Evolutionary conservation across 2,888 invertebrate genomes (phyloP), one percentile per base, ranked within the genome.

Genomic region (Lithophane semibrunnea): DNA sequence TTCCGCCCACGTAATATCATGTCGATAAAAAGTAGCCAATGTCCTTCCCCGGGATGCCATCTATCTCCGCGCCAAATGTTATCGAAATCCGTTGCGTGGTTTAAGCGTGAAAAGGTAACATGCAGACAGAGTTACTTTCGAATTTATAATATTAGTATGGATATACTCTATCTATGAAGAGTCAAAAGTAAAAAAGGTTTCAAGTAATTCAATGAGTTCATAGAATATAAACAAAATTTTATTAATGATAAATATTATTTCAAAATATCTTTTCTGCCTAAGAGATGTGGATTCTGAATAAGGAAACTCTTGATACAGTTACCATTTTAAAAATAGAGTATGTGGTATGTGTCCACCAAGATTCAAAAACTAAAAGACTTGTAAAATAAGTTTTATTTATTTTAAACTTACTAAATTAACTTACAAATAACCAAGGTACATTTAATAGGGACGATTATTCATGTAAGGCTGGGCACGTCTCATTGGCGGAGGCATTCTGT

Each of bases 401-500:
- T 73, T 77, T 71, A 73, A 77, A 71, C 84, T 81, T 76, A 83
- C 52, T 69, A 67, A 65, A 74, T 81, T 67, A 73, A 44, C 77
- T 83, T 81, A 81, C 44, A 75, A 77, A 78, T 63, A 71, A 73
- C 21, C 52, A 73, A 61, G 54, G 42, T 77, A 80, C 29, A 63
- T 42, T 84, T 78, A 97, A 92, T 97, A 97, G 16, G 95, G 96
- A 86, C 97, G 94, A 91, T 97, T 97, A 91, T 97, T 97, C 90
- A 97, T 96, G 88, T 97, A 98, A 9, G 97, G 97, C 83, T 97
- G 97, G 70, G 97, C 97, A 75, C 98, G 97, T 88, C 98, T 97
- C 95, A 98, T 97, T 1, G 97, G 97, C 74, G 98, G 98, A 88
- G 98, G 98, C 94, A 98, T 97, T 92, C 98, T 97, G 88, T 98